Conservation (phyloP, 2,888 invertebrate species). For the Germaria angustata region DNA sequence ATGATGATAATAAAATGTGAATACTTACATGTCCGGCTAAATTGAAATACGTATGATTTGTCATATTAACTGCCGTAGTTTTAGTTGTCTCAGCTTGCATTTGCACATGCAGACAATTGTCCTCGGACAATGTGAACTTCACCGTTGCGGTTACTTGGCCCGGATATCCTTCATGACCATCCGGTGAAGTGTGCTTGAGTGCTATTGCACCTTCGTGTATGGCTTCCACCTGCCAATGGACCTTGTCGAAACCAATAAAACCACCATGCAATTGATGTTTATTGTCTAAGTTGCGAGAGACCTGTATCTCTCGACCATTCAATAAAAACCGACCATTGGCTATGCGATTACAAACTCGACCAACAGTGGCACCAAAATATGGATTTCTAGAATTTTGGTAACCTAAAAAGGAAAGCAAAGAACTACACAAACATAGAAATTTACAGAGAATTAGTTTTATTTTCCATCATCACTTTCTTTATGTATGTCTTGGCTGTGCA, state of each 20-base stretch:
- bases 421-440: background rate
- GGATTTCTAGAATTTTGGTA: conserved; percentile 86
- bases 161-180: conserved; percentile 94
- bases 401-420: conserved; percentile 80
- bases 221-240: conserved; percentile 83
- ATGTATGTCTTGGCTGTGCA: background rate
- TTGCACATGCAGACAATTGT: conserved; percentile 87
- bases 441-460: background rate
- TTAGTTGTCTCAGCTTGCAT: conserved; percentile 88
- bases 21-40: conserved; percentile 88
- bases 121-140: conserved; percentile 85
- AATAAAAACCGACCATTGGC: conserved; percentile 86
- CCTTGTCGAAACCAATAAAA: conserved; percentile 89
- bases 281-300: conserved; percentile 87
- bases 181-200: conserved; percentile 87
- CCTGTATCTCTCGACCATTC: conserved; percentile 84
- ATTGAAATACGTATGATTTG: conserved; percentile 95
- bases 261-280: conserved; percentile 92
- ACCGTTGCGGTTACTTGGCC: conserved; percentile 88
- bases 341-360: conserved; percentile 92
- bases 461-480: background rate
- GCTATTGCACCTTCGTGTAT: conserved; percentile 81
- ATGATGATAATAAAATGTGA: conserved; percentile 31
- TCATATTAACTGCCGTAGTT: conserved; percentile 91
- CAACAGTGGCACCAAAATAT: conserved; percentile 93